phyloP scores from a whole-genome alignment of 1,140 invertebrate species.

The Berghia stephanieae region DNA sequence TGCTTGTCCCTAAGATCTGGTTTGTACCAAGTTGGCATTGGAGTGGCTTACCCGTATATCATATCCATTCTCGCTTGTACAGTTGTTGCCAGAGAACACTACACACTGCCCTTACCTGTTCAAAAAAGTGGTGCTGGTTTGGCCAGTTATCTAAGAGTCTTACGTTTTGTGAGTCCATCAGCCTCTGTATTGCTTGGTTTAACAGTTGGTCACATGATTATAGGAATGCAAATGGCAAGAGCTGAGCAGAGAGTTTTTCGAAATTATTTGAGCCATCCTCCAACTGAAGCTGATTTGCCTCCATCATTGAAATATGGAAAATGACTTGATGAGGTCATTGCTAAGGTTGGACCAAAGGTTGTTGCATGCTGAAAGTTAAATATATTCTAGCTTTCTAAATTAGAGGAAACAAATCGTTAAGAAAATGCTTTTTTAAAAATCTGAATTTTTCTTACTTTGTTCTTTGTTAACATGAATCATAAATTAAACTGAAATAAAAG shows the following conservation, averaged over 20 bases:
- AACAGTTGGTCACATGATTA: not conserved
- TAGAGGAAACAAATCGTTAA: too few relatives aligned
- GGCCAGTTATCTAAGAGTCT: not conserved
- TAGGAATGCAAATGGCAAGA: not conserved
- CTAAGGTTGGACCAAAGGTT: too few relatives aligned
- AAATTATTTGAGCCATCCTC: conserved; percentile 21
- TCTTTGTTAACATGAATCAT: too few relatives aligned
- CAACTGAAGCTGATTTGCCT: too few relatives aligned
- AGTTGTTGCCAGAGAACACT: not conserved
- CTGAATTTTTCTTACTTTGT: too few relatives aligned
- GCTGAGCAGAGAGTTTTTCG: not conserved
- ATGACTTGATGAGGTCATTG: too few relatives aligned
- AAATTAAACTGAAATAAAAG: too few relatives aligned
- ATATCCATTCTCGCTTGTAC: conserved; percentile 6
- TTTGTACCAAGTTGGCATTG: not conserved
- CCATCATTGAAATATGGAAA: too few relatives aligned
- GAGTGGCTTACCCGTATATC: conserved; percentile 10
- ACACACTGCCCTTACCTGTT: not conserved
- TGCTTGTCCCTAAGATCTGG: not conserved
- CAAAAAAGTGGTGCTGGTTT: not conserved
- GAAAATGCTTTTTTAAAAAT: too few relatives aligned
- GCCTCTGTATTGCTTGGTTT: not conserved
- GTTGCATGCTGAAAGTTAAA: too few relatives aligned
- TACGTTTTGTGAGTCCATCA: conserved; percentile 1
- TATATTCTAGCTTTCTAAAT: too few relatives aligned